Evolutionary conservation across 2,888 invertebrate species (phyloP).

Genomic region (Athalia circularis): DNA sequence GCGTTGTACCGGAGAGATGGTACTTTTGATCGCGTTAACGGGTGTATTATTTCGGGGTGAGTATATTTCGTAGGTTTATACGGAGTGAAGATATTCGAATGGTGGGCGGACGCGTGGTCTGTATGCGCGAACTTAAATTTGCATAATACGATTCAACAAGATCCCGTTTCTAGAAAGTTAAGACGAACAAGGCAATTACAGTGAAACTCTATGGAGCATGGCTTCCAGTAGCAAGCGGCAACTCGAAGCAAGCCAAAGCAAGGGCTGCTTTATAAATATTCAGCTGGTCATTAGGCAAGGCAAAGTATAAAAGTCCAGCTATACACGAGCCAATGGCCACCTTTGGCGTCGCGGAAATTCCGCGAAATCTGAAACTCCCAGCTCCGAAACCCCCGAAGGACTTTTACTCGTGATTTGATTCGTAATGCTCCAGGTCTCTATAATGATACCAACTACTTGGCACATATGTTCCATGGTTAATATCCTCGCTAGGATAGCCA

Average conservation of each 20-base stretch:
- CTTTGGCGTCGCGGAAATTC: conserved; percentile 51
- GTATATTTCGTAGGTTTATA: neutral
- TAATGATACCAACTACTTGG: conserved; percentile 47
- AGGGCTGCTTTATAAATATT: conserved; percentile 72
- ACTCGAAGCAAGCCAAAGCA: conserved; percentile 55
- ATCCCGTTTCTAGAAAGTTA: conserved; percentile 70
- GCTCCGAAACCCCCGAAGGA: conserved; percentile 27
- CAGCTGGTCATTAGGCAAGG: conserved; percentile 66
- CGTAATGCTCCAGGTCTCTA: conserved; percentile 54
- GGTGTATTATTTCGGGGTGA: neutral
- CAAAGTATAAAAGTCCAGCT: conserved; percentile 62
- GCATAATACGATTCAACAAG: conserved; percentile 72
- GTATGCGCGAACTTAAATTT: conserved; percentile 57
- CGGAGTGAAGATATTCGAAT: conserved; percentile 7
- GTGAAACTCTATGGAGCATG: conserved; percentile 71
- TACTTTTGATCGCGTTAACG: too few species aligned
- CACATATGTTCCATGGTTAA: conserved; percentile 42
- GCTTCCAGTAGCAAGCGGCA: conserved; percentile 50
- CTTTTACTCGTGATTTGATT: conserved; percentile 64
- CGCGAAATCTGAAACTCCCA: conserved; percentile 48
- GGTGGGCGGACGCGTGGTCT: conserved; percentile 3
- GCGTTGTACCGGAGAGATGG: too few species aligned
- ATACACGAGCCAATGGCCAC: conserved; percentile 51
- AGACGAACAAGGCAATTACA: conserved; percentile 73
- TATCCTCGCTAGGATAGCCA: conserved; percentile 28